Conservation (phyloP, 2,113 vertebrate genomes). For the Heterotis niloticus region DNA sequence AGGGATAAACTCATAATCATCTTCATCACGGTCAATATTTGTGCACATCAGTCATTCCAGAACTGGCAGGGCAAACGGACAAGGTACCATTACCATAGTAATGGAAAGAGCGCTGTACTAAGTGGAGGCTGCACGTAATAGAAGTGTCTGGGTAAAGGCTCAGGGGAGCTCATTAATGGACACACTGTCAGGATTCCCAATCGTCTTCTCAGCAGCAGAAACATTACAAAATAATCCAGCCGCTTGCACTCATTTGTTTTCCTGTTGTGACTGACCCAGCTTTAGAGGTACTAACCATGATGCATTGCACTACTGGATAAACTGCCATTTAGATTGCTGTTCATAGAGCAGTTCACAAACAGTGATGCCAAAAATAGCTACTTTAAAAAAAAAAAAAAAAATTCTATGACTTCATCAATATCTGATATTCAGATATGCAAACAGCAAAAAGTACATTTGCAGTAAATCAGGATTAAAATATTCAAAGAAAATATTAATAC, state of each 20-base stretch:
- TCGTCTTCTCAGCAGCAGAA: background rate
- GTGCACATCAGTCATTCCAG: background rate
- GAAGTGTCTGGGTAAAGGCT: background rate
- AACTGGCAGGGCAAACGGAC: background rate
- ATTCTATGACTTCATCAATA: conserved; percentile 38
- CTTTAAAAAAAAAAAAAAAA: conserved; percentile 10
- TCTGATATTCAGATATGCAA: conserved; percentile 35
- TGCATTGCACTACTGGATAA: background rate
- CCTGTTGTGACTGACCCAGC: background rate
- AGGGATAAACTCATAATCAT: too few relatives aligned
- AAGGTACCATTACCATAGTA: background rate
- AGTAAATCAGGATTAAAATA: conserved; percentile 27
- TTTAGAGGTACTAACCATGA: background rate
- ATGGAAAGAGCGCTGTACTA: background rate
- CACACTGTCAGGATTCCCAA: conserved; percentile 9
- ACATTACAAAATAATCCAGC: conserved; percentile 10
- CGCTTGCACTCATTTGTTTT: conserved; percentile 1
- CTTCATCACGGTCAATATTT: background rate
- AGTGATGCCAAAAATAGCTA: background rate
- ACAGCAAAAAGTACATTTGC: conserved; percentile 36
- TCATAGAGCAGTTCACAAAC: background rate
- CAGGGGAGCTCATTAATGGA: conserved; percentile 20
- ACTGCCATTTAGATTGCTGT: conserved; percentile 2
- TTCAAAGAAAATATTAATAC: conserved; percentile 49
- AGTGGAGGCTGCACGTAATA: background rate